Conservation (phyloP, 2,113 vertebrate species). For the Dipodomys stephensi region DNA sequence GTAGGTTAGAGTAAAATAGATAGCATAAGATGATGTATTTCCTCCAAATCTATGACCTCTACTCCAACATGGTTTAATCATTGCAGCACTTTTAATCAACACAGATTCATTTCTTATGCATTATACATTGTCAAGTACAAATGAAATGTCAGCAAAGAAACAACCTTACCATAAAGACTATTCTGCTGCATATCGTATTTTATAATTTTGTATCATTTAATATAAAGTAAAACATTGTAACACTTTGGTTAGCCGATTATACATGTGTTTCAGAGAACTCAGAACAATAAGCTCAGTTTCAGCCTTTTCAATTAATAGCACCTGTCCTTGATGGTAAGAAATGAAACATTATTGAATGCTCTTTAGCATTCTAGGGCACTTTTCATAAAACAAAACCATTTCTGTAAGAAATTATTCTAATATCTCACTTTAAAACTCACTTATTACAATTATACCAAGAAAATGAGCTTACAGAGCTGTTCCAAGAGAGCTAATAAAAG, state of each 20-base stretch:
- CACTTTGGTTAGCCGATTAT: not conserved
- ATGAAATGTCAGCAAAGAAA: not conserved
- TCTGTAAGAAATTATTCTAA: constrained; percentile 25
- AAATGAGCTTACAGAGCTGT: not conserved
- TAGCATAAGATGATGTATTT: constrained; percentile 6
- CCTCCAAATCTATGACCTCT: not conserved
- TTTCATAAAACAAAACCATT: not conserved
- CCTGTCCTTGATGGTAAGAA: not conserved
- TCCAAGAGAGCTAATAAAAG: not conserved
- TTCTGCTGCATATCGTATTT: not conserved
- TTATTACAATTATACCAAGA: constrained; percentile 1
- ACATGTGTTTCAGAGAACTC: not conserved
- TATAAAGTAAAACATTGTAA: not conserved
- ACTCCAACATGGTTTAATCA: not conserved
- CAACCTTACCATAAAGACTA: not conserved
- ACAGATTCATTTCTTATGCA: not conserved
- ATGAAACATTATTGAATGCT: not conserved
- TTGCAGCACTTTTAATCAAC: not conserved
- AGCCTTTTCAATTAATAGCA: not conserved
- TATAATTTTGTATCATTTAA: constrained; percentile 7
- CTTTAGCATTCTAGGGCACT: too few relatives aligned
- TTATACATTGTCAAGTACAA: constrained; percentile 8
- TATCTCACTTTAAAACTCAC: not conserved
- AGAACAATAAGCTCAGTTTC: constrained; percentile 39
- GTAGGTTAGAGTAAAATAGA: constrained; percentile 46